Base-by-base conservation (phyloP, 1,140 invertebrate genomes). In the Scaptomyza graminum region DNA sequence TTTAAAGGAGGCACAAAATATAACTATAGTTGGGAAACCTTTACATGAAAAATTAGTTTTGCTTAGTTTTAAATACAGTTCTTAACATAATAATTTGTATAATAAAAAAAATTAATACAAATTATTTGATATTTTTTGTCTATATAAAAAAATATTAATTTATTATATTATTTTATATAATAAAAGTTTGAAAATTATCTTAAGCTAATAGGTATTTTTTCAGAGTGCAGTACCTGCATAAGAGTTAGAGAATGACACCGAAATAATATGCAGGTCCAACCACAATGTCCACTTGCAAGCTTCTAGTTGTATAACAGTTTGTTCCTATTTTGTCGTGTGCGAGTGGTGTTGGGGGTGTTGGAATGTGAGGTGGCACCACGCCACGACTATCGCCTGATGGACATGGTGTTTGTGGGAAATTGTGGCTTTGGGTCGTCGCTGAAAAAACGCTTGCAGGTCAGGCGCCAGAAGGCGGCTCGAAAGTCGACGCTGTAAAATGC, bases 401-500 rank as follows among this genome's bases (percentile, higher is more conserved):
- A 91, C 85, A 91, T 90, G 37, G 90, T 91, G 63, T 91, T 91
- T 15, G 79, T 82, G 61, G 90, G 85, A 59, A 90, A 91, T 50
- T 91, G 90, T 5, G 88, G 90, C 69, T 90, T 91, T 56, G 72
- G 74, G n/a, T 76, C 81, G 15, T 65, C 51, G 22, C 80, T 88
- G 41, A 82, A 91, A 73, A 91, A 91, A 1, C 90, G 75, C 96
- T 70, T 96, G 93, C 75, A 93, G 6, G 96, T 96, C n/a, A 97
- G 85, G 62, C 95, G 93, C 95, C 96, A 96, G 78, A 98, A 97
- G 0, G 96, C 97, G 60, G 95, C 93, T 74, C 96, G 94, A 91
- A 97, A 97, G 88, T 97, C 96, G 0, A 95, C 95, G 75, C 96
- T 97, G 90, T 97, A 96, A 83, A 97, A 96, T n/a, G 97, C 96